These are phyloP conservation scores for Yasuhikotakia modesta DNA, from an alignment of 2,797 vertebrate species.

Conservation along the genomic window DNA sequence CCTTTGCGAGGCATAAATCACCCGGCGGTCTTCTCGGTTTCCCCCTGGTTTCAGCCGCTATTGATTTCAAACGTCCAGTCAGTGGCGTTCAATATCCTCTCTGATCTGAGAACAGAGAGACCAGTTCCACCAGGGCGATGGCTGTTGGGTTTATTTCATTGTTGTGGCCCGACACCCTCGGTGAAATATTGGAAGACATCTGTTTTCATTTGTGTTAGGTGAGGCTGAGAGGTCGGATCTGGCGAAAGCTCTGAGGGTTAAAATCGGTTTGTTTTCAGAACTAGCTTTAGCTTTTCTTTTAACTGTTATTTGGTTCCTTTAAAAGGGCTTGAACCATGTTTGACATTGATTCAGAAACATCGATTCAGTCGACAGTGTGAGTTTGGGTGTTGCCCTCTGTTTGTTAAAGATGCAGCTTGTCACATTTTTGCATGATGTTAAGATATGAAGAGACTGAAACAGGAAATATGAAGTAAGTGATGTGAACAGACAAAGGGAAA, in stretches of 20 bases:
- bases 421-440: not conserved
- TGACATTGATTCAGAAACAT: too few species aligned
- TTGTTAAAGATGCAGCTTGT: too few species aligned
- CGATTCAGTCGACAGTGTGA: too few species aligned
- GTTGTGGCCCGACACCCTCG: constrained; percentile 22
- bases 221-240: constrained; percentile 12
- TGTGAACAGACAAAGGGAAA: constrained; percentile 37
- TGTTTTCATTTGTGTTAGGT: constrained; percentile 24
- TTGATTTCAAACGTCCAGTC: constrained; percentile 38
- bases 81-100: constrained; percentile 38
- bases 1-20: constrained; percentile 6
- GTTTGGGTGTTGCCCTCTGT: too few species aligned
- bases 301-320: too few species aligned
- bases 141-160: constrained; percentile 32
- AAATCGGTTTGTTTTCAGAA: not conserved
- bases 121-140: constrained; percentile 8
- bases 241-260: not conserved
- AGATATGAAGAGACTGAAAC: not conserved
- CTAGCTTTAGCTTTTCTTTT: not conserved
- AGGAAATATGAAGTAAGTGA: constrained; percentile 26
- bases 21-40: constrained; percentile 1
- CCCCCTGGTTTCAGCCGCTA: constrained; percentile 13
- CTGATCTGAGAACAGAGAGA: constrained; percentile 37
- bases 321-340: too few species aligned
- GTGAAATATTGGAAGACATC: constrained; percentile 43